Conservation (phyloP, 2,888 invertebrate species). For the Hirtodrosophila histrioides region DNA sequence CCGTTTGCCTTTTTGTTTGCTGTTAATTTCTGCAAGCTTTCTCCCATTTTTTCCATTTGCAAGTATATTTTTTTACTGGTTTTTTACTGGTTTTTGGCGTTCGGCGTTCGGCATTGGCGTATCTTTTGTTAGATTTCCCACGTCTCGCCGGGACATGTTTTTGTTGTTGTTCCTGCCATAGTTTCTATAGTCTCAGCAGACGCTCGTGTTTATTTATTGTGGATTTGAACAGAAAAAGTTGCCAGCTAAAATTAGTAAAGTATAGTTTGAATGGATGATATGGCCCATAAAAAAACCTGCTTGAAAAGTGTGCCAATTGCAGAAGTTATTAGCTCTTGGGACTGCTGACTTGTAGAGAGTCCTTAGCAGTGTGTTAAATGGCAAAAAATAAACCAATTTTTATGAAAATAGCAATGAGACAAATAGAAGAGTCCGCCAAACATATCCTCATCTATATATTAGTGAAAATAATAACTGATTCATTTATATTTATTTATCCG, state of each 20-base stretch:
- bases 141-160: constrained; percentile 61
- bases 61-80: constrained; percentile 21
- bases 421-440: too few relatives aligned
- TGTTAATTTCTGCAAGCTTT: constrained; percentile 62
- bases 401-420: not conserved
- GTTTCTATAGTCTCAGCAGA: constrained; percentile 57
- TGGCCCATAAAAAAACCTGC: constrained; percentile 37
- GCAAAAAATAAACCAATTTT: not conserved
- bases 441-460: too few relatives aligned
- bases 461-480: too few relatives aligned
- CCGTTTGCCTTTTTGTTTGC: constrained; percentile 69
- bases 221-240: constrained; percentile 70
- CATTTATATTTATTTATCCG: too few relatives aligned
- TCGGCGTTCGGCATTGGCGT: constrained; percentile 40
- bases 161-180: constrained; percentile 26
- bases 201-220: constrained; percentile 67
- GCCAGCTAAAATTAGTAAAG: constrained; percentile 73
- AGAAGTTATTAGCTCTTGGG: constrained; percentile 53
- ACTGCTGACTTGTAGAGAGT: constrained; percentile 7
- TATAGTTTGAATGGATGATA: constrained; percentile 36
- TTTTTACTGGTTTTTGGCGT: constrained; percentile 23
- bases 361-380: constrained; percentile 10
- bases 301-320: constrained; percentile 67
- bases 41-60: constrained; percentile 14
- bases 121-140: constrained; percentile 71